Evolutionary conservation across 1,140 invertebrate species (phyloP), one percentile per base, ranked within the genome.

Genomic region (Caenorhabditis tropicalis): DNA sequence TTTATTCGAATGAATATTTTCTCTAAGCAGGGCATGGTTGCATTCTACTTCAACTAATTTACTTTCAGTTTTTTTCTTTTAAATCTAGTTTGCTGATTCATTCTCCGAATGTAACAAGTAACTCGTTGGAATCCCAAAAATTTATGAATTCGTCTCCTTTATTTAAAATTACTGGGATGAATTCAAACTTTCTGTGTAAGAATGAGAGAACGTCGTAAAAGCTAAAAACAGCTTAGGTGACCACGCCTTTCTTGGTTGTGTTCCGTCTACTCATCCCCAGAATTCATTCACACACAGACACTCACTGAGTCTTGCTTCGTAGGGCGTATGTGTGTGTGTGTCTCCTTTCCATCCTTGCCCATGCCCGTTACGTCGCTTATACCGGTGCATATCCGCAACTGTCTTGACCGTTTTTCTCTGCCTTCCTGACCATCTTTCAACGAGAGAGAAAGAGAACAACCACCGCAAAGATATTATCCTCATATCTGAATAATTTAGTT

Each of bases 401-500:
- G 65, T 43, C 65, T 74, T 74, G 65, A 24, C 36, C 65, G n/a
- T 56, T 74, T 65, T 36, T 65, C 58, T 36, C 19, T 74, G 43
- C 65, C 9, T 74, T n/a, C 19, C 33, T 74, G 31, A n/a, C 16
- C 65, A 74, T 74, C 65, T 74, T 65, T 33, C 43, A 15, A 24
- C 16, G 36, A 65, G 12, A 58, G 12, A 70, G 21, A 65, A 9
- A 36, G 33, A 74, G 12, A 39, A 74, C 65, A 43, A 74, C 65
- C n/a, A 46, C 65, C 65, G 36, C 65, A 74, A 74, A 43, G 58
- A 65, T 65, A 65, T 43, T 74, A 74, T 74, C 36, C 65, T 74
- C 65, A 74, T 74, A 74, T 74, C 65, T 74, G 65, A 74, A 74
- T 74, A 74, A 74, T 74, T 74, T 43, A 43, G 65, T 74, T 74